A percentile compares a stretch with the other conserved stretches of the same genome.
Evolutionary conservation across 2,797 vertebrate genomes (phyloP).

Genomic region (Tamandua tetradactyla): DNA sequence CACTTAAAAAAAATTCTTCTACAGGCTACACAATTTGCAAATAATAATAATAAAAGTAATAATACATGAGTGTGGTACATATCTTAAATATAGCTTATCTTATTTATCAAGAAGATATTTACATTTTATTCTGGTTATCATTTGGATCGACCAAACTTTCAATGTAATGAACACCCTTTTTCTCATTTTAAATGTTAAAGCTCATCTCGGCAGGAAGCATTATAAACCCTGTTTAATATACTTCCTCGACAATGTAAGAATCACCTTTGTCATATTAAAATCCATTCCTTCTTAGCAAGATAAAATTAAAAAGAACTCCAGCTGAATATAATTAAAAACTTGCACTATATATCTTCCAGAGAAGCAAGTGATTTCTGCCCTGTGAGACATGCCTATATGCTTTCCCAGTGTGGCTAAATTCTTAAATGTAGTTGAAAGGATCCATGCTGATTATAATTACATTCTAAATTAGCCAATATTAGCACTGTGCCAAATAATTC

Average conservation of each 20-base stretch:
- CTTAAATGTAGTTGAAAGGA: constrained; percentile 65
- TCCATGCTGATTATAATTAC: constrained; percentile 69
- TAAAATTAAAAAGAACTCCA: constrained; percentile 74
- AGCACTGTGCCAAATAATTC: constrained; percentile 70
- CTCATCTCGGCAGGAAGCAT: constrained; percentile 48
- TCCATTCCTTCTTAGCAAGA: constrained; percentile 57
- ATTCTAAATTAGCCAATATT: constrained; percentile 75
- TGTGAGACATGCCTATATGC: background rate
- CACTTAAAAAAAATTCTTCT: background rate
- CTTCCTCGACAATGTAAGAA: constrained; percentile 42
- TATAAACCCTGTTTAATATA: constrained; percentile 50
- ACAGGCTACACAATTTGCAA: background rate
- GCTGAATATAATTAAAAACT: constrained; percentile 70
- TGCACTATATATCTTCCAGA: constrained; percentile 53
- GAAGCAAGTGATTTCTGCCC: background rate
- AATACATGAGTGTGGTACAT: background rate
- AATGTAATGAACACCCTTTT: constrained; percentile 45
- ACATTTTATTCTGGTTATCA: constrained; percentile 50
- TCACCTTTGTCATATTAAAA: constrained; percentile 69
- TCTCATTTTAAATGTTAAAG: constrained; percentile 64
- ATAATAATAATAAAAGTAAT: background rate
- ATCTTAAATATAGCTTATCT: background rate
- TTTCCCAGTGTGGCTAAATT: constrained; percentile 52
- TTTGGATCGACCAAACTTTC: constrained; percentile 20
- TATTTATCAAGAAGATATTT: constrained; percentile 43